Conservation (phyloP, 2,888 invertebrate species). For the Physocephala rufipes region DNA sequence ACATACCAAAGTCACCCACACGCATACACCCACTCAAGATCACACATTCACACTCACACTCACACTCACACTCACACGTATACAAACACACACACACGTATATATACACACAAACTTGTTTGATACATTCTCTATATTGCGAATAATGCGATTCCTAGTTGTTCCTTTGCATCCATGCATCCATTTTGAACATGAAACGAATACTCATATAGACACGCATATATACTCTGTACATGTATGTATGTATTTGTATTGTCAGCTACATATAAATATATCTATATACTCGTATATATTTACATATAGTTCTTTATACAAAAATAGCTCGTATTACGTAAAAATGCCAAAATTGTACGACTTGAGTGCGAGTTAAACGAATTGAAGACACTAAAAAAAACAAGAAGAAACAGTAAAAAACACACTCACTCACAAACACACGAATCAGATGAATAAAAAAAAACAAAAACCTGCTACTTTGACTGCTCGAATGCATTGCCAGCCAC, state of each 20-base stretch:
- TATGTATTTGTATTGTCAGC: background rate
- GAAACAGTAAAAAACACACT: no score
- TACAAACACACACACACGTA: no score
- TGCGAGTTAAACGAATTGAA: background rate
- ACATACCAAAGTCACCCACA: slow-evolving; percentile 33
- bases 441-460: no score
- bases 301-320: background rate
- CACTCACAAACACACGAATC: no score
- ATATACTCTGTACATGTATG: background rate
- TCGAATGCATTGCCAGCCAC: slow-evolving; percentile 23
- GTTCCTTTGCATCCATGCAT: slow-evolving; percentile 44
- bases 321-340: background rate
- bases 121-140: no score
- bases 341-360: background rate
- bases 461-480: slow-evolving; percentile 25
- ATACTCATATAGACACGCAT: background rate
- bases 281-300: slow-evolving; percentile 18
- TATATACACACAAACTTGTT: no score
- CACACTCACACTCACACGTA: no score
- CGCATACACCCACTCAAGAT: no score
- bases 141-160: slow-evolving; percentile 7
- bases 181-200: background rate
- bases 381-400: background rate
- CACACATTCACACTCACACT: no score
- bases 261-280: slow-evolving; percentile 10